A percentile compares a stretch with the other conserved stretches of the same genome.
phyloP scores from a whole-genome alignment of 2,113 vertebrate genomes.

The Elgaria multicarinata region DNA sequence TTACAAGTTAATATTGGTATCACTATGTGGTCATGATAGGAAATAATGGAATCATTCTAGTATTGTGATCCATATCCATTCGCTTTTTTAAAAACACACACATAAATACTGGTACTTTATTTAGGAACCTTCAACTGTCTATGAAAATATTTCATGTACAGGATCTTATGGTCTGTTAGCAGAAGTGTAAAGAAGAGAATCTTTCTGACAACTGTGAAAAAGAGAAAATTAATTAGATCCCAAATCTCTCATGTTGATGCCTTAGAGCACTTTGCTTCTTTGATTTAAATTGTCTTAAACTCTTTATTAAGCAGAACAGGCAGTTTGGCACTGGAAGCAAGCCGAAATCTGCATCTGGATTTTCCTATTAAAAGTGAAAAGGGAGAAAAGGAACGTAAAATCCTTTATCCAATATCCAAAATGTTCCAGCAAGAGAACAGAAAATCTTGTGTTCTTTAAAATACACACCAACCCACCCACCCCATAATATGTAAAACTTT shows the following conservation, averaged over 20 bases:
- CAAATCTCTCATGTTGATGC: constrained; percentile 49
- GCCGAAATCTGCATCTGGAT: constrained; percentile 72
- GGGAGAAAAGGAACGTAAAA: constrained; percentile 69
- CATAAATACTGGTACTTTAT: constrained; percentile 33
- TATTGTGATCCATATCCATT: background rate
- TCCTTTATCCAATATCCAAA: constrained; percentile 49
- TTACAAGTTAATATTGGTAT: constrained; percentile 21
- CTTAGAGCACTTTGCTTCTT: constrained; percentile 62
- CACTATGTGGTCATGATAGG: constrained; percentile 4
- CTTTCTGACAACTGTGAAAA: constrained; percentile 56
- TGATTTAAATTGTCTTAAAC: constrained; percentile 66
- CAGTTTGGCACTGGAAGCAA: constrained; percentile 68
- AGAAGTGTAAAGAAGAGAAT: constrained; percentile 24
- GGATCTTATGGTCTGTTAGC: constrained; percentile 31
- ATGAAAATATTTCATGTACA: constrained; percentile 5
- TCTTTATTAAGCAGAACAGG: constrained; percentile 73
- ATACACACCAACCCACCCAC: too few relatives aligned
- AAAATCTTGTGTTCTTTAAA: constrained; percentile 37
- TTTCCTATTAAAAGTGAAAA: constrained; percentile 71
- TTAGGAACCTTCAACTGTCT: background rate
- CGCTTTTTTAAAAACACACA: constrained; percentile 29
- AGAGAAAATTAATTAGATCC: constrained; percentile 68
- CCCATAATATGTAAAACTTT: too few relatives aligned
- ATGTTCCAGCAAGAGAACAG: background rate
- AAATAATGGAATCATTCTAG: constrained; percentile 2